phyloP scores from a whole-genome alignment of 1,140 invertebrate species.

The Oncopeltus fasciatus region DNA sequence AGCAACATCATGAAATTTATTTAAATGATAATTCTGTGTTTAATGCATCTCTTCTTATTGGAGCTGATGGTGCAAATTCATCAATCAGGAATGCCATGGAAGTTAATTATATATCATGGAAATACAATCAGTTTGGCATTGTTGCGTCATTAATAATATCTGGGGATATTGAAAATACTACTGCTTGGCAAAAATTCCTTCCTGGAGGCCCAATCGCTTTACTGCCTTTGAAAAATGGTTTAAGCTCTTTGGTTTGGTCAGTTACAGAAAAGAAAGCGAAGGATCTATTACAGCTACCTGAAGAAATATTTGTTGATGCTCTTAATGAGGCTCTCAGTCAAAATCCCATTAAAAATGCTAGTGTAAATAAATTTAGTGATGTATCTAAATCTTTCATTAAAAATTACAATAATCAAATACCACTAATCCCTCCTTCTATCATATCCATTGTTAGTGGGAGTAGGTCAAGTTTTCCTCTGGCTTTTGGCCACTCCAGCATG shows the following conservation, averaged over 20 bases:
- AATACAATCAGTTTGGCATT: constrained; percentile 78
- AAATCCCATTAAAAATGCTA: background rate
- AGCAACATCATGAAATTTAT: constrained; percentile 32
- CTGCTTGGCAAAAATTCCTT: constrained; percentile 92
- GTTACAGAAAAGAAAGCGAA: constrained; percentile 60
- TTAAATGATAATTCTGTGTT: constrained; percentile 32
- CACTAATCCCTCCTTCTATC: constrained; percentile 1
- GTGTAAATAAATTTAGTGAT: background rate
- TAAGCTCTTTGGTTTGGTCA: constrained; percentile 86
- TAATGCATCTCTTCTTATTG: constrained; percentile 40
- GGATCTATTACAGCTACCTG: constrained; percentile 46
- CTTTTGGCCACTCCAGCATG: constrained; percentile 72
- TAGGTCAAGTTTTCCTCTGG: constrained; percentile 80
- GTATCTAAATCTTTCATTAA: background rate
- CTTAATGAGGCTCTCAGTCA: constrained; percentile 62
- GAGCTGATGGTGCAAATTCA: constrained; percentile 86
- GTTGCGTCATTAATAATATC: constrained; percentile 74
- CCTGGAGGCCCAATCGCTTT: constrained; percentile 81
- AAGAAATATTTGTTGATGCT: constrained; percentile 74
- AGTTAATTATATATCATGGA: constrained; percentile 59
- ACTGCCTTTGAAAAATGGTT: constrained; percentile 60
- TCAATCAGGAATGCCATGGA: constrained; percentile 64
- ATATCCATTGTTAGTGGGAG: constrained; percentile 30
- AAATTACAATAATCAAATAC: background rate
- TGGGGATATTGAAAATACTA: constrained; percentile 30